Evolutionary conservation across 2,888 invertebrate species (phyloP), one percentile per base, ranked within the genome.

Genomic region (Chydorus sphaericus): DNA sequence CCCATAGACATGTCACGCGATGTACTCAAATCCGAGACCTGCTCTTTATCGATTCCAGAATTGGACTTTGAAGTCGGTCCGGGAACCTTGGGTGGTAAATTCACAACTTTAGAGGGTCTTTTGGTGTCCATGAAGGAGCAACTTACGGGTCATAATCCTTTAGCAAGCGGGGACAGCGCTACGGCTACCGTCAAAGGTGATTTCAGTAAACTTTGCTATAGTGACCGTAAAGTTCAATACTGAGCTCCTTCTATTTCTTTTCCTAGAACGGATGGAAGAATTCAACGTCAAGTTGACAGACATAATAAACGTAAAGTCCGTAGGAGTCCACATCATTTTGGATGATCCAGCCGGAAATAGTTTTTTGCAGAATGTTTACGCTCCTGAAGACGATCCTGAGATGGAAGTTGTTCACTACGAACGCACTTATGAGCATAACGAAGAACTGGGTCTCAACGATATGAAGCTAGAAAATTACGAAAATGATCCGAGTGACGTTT

Each of bases 331-430:
- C 0, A 62, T 98, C 2, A 68, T 96, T 3, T 71, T 98, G 60
- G 91, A 97, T 69, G 98, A 98, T 74, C 93, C 97, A 2, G 90
- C 96, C 8, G 98, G 98, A 0, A 97, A 97, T 71, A 94, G 93
- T 61, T 97, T 94, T 67, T 77, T 97, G 39, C 72, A 83, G 79
- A 90, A 87, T 65, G 69, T 90, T 1, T 74, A 73, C 33, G 83
- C 84, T 18, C 77, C 77, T 23, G 68, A 68, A 18, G 61, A 61
- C 23, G 91, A 91, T 66, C 78, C 80, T 0, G 77, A 78, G 58
- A 72, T 98, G 60, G 80, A 73, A 59, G 79, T 93, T 16, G 79
- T 75, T 0, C 78, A 80, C 36, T 98, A 96, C 69, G 84, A 85
- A 57, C 75, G 98, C 50, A 78, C 73, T 0, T 85, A 76, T 65